Evolutionary conservation across 2,797 vertebrate species (phyloP).

Genomic region (Enteromius paludinosus): DNA sequence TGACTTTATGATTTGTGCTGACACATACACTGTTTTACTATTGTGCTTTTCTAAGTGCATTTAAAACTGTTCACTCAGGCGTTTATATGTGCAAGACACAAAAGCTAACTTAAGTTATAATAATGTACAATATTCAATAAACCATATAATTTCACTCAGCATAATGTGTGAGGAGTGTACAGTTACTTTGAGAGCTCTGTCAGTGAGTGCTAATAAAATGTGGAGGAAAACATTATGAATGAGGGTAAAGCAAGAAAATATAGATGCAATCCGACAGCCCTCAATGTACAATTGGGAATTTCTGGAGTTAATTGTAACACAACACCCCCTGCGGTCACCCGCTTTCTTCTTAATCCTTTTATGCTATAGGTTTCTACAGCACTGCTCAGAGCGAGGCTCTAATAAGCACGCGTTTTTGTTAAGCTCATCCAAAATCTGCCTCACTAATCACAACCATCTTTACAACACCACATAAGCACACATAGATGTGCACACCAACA

Average conservation of each 20-base stretch:
- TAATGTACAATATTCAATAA: neutral
- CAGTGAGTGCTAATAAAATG: neutral
- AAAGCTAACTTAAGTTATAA: constrained; percentile 10
- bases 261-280: constrained; percentile 8
- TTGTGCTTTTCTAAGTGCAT: constrained; percentile 2
- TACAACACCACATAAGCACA: constrained; percentile 45
- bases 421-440: constrained; percentile 1
- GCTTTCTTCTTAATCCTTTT: constrained; percentile 33
- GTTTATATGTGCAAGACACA: constrained; percentile 5
- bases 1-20: constrained; percentile 10
- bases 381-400: constrained; percentile 2
- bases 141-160: neutral
- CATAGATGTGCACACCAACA: constrained; percentile 44
- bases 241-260: neutral
- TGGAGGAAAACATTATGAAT: neutral
- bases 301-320: constrained; percentile 21
- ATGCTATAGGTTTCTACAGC: constrained; percentile 31
- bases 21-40: constrained; percentile 1
- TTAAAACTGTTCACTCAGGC: constrained; percentile 4
- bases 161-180: neutral
- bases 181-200: constrained; percentile 1
- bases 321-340: constrained; percentile 23
- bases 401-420: constrained; percentile 23
- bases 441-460: constrained; percentile 40
- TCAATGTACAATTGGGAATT: constrained; percentile 4